A percentile compares a stretch with the other conserved stretches of the same genome.
Conservation (phyloP, 2,113 vertebrate genomes). For the Oreochromis spilurus region DNA sequence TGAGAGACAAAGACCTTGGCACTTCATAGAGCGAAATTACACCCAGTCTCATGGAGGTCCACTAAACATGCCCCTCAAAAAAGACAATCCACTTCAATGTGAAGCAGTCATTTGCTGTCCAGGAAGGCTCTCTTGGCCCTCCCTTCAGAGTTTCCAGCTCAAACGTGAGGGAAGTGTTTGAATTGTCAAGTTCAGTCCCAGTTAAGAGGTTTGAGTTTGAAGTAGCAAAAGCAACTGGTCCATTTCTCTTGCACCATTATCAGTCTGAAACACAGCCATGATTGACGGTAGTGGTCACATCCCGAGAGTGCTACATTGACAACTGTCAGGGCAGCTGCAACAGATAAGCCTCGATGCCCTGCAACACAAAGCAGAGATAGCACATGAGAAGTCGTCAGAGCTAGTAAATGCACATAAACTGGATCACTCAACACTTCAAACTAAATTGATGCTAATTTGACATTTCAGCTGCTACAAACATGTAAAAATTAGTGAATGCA, state of each 20-base stretch:
- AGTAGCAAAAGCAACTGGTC: conserved; percentile 36
- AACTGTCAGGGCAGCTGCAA: conserved; percentile 83
- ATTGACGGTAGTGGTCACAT: conserved; percentile 67
- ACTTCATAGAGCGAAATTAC: conserved; percentile 67
- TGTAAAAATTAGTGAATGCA: not conserved
- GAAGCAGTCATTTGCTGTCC: conserved; percentile 71
- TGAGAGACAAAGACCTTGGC: conserved; percentile 62
- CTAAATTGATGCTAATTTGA: not conserved
- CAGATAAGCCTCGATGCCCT: conserved; percentile 87
- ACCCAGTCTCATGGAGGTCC: conserved; percentile 66
- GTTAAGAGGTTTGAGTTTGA: conserved; percentile 39
- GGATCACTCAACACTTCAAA: not conserved
- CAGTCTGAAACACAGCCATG: conserved; percentile 35
- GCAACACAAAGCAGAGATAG: conserved; percentile 24
- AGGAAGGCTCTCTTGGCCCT: conserved; percentile 27
- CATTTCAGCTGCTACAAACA: not conserved
- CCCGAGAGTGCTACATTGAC: conserved; percentile 40
- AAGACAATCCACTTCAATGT: conserved; percentile 77
- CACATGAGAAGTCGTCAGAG: not conserved
- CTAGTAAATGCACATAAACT: not conserved
- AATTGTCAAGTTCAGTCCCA: conserved; percentile 62
- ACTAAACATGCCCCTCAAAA: conserved; percentile 46
- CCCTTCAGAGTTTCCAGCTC: conserved; percentile 47
- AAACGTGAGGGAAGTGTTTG: conserved; percentile 45
- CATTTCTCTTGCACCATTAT: conserved; percentile 13